Evolutionary conservation across 2,888 invertebrate genomes (phyloP), one percentile per base, ranked within the genome.

Genomic region (Xiphydria camelus): DNA sequence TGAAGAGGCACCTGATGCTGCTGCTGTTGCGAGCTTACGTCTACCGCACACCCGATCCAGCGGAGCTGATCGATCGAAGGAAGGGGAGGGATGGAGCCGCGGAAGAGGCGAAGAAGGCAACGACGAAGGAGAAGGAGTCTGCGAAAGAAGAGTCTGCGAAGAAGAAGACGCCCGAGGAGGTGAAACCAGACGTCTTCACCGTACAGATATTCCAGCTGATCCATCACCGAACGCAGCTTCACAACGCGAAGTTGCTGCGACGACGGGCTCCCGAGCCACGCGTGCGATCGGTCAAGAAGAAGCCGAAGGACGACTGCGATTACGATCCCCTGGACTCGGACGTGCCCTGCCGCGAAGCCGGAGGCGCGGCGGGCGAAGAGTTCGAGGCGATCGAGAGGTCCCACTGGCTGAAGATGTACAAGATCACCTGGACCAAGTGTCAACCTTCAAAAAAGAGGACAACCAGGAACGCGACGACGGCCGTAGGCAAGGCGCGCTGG

Each of bases 401-500:
- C 4, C 20, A 38, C 0, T 73, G 71, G 71, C 17, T 70, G 14
- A 59, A 57, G 23, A 39, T 48, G 1, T 57, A 46, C 19, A 55
- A 55, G 19, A 49, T 62, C 10, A 60, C 49, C 3, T 73, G 71
- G 71, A 41, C 59, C 4, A 60, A 52, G 32, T 52, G 41, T 12
- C 22, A 45, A 6, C 9, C 41, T 1, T 2, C 46, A 2, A 40
- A 41, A 1, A 57, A 51, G 10, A 41, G 18, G 25, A 40, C 18
- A 14, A 4, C 1, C 2, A n/a, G 21, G 3, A 43, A 47, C 19
- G 22, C 29, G 3, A 21, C 4, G 4, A 5, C 7, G 3, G 15
- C 6, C 15, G 29, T 12, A 5, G n/a, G n/a, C n/a, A 67, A 64
- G 21, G 39, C 59, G 29, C 57, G 58, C 0, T 86, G 85, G 85